These are phyloP conservation scores for Apus apus DNA, from an alignment of 2,113 vertebrate genomes.

Conservation along the genomic window DNA sequence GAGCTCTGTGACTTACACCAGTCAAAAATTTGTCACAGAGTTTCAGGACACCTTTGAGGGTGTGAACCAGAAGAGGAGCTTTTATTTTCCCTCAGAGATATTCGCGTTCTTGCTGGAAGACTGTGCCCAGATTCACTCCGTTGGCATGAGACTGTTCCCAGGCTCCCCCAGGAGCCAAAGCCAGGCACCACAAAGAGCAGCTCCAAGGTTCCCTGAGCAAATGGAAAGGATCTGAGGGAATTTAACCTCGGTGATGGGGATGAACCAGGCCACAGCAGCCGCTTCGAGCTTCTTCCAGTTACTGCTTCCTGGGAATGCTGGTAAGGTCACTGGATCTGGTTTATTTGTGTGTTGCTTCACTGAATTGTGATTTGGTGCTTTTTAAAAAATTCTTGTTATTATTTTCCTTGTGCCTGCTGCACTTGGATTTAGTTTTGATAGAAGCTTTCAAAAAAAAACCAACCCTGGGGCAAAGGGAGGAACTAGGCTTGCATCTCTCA, in stretches of 20 bases:
- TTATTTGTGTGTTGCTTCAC: background rate
- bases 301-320: background rate
- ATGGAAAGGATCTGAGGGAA: background rate
- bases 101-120: background rate
- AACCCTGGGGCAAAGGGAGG: background rate
- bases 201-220: rapidly evolving
- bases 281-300: background rate
- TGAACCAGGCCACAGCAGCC: background rate
- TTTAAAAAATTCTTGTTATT: too few species aligned
- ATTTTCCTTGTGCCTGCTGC: background rate
- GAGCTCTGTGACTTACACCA: background rate
- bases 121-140: background rate
- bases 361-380: background rate
- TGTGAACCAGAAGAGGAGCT: background rate
- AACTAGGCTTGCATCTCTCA: background rate
- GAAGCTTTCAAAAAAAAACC: background rate
- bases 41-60: background rate
- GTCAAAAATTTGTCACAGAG: background rate
- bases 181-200: background rate
- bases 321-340: background rate
- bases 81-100: background rate
- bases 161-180: background rate
- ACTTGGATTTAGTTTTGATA: background rate
- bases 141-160: background rate
- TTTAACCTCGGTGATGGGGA: background rate